Evolutionary conservation across 2,113 vertebrate species (phyloP).

Genomic region (Cheilinus undulatus): DNA sequence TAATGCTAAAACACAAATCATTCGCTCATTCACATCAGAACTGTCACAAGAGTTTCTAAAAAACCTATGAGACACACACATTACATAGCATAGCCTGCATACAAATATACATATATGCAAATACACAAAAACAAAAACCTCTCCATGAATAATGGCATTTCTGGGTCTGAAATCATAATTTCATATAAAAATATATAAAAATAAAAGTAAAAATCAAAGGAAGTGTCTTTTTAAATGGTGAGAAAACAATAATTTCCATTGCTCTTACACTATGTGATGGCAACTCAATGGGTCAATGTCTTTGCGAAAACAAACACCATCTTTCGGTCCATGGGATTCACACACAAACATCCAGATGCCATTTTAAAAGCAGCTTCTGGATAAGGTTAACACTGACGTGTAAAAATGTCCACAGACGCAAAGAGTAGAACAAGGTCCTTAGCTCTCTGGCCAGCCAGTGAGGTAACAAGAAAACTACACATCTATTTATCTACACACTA

Average conservation of each 20-base stretch:
- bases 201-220: constrained; percentile 68
- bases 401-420: constrained; percentile 73
- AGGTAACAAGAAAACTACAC: constrained; percentile 76
- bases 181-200: constrained; percentile 81
- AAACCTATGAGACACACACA: constrained; percentile 73
- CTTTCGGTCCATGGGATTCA: constrained; percentile 52
- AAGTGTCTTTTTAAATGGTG: constrained; percentile 52
- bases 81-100: constrained; percentile 69
- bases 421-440: constrained; percentile 71
- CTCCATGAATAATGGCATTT: constrained; percentile 73
- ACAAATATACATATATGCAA: constrained; percentile 83
- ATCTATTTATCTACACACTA: constrained; percentile 77
- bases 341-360: constrained; percentile 59
- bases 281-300: constrained; percentile 51
- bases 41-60: constrained; percentile 75
- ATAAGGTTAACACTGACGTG: constrained; percentile 71
- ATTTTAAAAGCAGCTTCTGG: constrained; percentile 68
- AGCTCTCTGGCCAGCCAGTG: constrained; percentile 87
- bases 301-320: constrained; percentile 30
- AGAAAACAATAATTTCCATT: constrained; percentile 48
- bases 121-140: constrained; percentile 76
- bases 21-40: constrained; percentile 72
- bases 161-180: constrained; percentile 73
- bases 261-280: constrained; percentile 56
- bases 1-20: constrained; percentile 82